Percentiles rank a stretch among this genome's conserved stretches.
Conservation (phyloP, 2,113 vertebrate genomes). For the Pseudorasbora parva region DNA sequence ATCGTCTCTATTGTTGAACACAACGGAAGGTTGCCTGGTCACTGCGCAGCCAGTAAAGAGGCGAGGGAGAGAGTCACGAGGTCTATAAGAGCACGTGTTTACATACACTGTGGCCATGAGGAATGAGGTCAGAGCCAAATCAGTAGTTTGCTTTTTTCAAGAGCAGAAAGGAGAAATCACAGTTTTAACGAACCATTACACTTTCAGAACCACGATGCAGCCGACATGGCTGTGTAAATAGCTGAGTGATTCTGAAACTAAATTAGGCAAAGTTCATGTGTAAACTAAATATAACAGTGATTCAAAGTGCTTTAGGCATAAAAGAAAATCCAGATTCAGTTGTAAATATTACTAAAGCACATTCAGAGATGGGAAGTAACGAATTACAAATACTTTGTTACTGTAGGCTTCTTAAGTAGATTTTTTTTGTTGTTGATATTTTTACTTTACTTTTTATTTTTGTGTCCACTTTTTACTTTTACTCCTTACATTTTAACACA, state of each 20-base stretch:
- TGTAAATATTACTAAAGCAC: too few relatives aligned
- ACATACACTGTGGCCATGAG: background rate
- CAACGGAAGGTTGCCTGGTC: constrained; percentile 37
- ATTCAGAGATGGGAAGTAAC: too few relatives aligned
- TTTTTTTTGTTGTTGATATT: too few relatives aligned
- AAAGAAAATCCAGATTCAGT: too few relatives aligned
- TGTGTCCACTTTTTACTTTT: too few relatives aligned
- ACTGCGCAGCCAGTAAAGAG: background rate
- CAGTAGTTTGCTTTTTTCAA: background rate
- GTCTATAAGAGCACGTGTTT: background rate
- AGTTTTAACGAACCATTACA: background rate
- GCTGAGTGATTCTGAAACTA: background rate
- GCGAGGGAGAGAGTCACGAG: background rate
- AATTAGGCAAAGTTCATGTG: too few relatives aligned
- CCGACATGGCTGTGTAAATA: background rate
- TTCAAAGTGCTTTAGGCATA: too few relatives aligned
- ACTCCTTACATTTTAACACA: too few relatives aligned
- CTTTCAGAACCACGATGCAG: background rate
- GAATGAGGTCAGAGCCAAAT: constrained; percentile 9
- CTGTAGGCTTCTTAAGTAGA: too few relatives aligned
- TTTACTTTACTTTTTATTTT: too few relatives aligned
- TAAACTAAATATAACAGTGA: too few relatives aligned
- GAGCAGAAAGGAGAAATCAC: background rate
- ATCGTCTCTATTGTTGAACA: constrained; percentile 30
- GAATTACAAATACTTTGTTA: too few relatives aligned